Evolutionary conservation across 2,113 vertebrate species (phyloP), one percentile per base, ranked within the genome.

Genomic region (Stegostoma tigrinum): DNA sequence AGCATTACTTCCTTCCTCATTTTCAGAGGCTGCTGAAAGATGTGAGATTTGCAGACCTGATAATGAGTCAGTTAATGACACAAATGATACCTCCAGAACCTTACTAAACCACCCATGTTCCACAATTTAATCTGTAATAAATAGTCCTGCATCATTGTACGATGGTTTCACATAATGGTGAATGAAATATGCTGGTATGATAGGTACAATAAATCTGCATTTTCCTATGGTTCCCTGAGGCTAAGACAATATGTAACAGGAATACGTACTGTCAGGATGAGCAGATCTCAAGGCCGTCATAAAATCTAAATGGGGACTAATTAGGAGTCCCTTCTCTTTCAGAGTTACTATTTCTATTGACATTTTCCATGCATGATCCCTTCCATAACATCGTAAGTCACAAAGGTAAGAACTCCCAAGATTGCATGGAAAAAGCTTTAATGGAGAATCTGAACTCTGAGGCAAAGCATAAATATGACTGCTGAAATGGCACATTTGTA

Each of bases 251-350:
- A 99, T 99, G 99, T 99, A 99, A 99, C 99, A 98, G 98, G 98
- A 99, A 98, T 98, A 98, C 98, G 98, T 98, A 98, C 98, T 99
- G 99, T 99, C 99, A 99, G 98, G 98, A 98, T 98, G 98, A 99
- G 98, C 98, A 98, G 98, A 99, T 99, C 99, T 99, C 98, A 97
- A 98, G 98, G 99, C 99, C 98, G 98, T 99, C 99, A 99, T 99
- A 99, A 99, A 99, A 99, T 99, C 99, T 99, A 99, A 99, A 99
- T 99, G 99, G 99, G 98, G 98, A 99, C 99, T 99, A 99, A 99
- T 99, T 99, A 99, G 98, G 98, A 99, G 98, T 98, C 98, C 99
- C 98, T 99, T 99, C 98, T 98, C 98, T 99, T 98, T 98, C 99
- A 98, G 98, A 99, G 98, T 99, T 99, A 98, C 99, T 99, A 99